Evolutionary conservation across 2,888 invertebrate species (phyloP).

Genomic region (Cheilosia soror): DNA sequence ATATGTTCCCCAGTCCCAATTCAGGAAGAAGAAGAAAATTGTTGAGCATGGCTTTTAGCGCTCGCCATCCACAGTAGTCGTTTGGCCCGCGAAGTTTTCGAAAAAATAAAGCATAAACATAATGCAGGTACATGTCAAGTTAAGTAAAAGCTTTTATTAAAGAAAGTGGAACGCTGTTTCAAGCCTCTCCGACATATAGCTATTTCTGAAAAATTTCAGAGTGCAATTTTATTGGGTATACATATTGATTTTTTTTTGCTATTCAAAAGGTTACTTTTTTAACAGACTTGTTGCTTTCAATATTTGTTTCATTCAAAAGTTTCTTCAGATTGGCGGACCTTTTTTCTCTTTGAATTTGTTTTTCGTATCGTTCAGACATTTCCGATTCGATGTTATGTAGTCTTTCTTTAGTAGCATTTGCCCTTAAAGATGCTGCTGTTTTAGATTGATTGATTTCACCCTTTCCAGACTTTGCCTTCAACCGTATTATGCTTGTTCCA

Average conservation of each 20-base stretch:
- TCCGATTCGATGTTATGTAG: conserved; percentile 90
- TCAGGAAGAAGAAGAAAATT: too few species aligned
- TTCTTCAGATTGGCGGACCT: conserved; percentile 89
- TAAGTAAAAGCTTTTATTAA: too few species aligned
- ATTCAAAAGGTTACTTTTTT: conserved; percentile 67
- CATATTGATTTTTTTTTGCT: not conserved
- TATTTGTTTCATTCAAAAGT: conserved; percentile 83
- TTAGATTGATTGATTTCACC: conserved; percentile 16
- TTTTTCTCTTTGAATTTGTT: conserved; percentile 88
- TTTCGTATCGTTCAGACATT: conserved; percentile 89
- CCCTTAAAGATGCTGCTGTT: conserved; percentile 52
- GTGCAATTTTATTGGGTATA: not conserved
- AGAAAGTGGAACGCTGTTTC: too few species aligned
- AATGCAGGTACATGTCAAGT: too few species aligned
- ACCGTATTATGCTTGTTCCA: conserved; percentile 3
- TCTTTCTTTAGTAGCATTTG: conserved; percentile 86
- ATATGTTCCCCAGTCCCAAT: too few species aligned
- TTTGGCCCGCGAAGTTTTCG: too few species aligned
- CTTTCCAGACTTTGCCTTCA: not conserved
- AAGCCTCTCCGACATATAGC: too few species aligned
- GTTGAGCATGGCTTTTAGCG: too few species aligned
- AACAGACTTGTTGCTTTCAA: conserved; percentile 40
- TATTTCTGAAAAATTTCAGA: too few species aligned
- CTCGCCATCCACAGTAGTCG: too few species aligned
- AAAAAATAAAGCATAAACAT: too few species aligned